Base-by-base conservation (phyloP, 2,888 invertebrate species). In the Tortricodes alternella region DNA sequence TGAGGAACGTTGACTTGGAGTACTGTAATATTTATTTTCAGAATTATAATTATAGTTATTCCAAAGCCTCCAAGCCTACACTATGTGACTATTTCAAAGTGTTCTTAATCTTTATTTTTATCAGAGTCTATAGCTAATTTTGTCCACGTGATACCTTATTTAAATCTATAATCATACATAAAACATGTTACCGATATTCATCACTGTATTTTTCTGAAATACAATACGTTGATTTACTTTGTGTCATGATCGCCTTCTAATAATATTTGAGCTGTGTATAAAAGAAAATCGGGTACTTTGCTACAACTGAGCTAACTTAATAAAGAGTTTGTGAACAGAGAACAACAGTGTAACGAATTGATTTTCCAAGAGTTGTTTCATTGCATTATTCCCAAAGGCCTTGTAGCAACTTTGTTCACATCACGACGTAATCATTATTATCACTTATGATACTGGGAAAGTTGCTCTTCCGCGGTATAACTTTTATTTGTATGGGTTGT, bases 291-390 rank as follows among this genome's bases (percentile, higher is more conserved):
- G 56, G 59, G 23, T 24, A 62, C 59, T 59, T 57, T 48, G 55
- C 18, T 61, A 60, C 55, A 62, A 62, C 61, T 58, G 38, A 50
- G 49, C 46, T 62, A 63, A 67, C 62, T 62, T 61, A 58, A 62
- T 62, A 62, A 67, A 46, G 58, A 64, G 62, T 64, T 64, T 56
- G 60, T 53, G 53, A 61, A 66, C 59, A 58, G 41, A 49, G 43
- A 51, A 58, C 58, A 65, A 62, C 64, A 62, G 43, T 59, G 59
- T 59, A 63, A 67, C 61, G 66, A 68, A 68, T 68, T 68, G 65
- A 64, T 66, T 66, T 65, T 61, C 59, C 60, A 60, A 58, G 65
- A 64, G 58, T 65, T 62, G 53, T 59, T 62, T 62, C 59, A 55
- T 51, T 53, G 53, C 50, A 49, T 53, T 53, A 46, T 43, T 46